These are phyloP conservation scores for Drosophila meridiana DNA, from an alignment of 2,888 invertebrate genomes.

Conservation along the genomic window DNA sequence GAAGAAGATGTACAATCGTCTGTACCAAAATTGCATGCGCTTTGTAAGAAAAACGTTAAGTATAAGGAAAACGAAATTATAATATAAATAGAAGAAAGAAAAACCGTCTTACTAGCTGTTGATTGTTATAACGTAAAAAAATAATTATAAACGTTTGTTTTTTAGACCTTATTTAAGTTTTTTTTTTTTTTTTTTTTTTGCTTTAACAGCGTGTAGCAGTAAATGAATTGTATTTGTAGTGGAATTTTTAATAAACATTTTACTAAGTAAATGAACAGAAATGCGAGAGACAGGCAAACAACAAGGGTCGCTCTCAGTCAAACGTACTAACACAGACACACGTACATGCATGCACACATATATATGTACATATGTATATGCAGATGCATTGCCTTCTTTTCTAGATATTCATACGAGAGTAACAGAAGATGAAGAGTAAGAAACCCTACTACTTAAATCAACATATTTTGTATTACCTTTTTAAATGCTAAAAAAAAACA, in stretches of 20 bases:
- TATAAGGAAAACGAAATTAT: slow-evolving; percentile 18
- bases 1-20: slow-evolving; percentile 18
- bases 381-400: slow-evolving; percentile 44
- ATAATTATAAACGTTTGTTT: background rate
- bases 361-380: slow-evolving; percentile 7
- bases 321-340: background rate
- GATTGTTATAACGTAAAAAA: slow-evolving; percentile 37
- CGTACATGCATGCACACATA: background rate
- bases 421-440: background rate
- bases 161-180: slow-evolving; percentile 3
- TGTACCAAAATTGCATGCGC: slow-evolving; percentile 32
- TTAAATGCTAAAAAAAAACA: slow-evolving; percentile 39
- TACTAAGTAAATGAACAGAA: slow-evolving; percentile 29
- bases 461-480: slow-evolving; percentile 76
- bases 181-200: slow-evolving; percentile 1
- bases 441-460: slow-evolving; percentile 42
- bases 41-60: slow-evolving; percentile 32
- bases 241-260: slow-evolving; percentile 55
- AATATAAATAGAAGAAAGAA: background rate
- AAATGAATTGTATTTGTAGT: slow-evolving; percentile 43
- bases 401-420: slow-evolving; percentile 31
- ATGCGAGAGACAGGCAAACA: background rate
- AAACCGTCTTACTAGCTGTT: slow-evolving; percentile 63
- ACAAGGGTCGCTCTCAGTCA: background rate
- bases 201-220: slow-evolving; percentile 24